phyloP scores from a whole-genome alignment of 2,113 vertebrate genomes.

The Brachypodius melanocephalos region DNA sequence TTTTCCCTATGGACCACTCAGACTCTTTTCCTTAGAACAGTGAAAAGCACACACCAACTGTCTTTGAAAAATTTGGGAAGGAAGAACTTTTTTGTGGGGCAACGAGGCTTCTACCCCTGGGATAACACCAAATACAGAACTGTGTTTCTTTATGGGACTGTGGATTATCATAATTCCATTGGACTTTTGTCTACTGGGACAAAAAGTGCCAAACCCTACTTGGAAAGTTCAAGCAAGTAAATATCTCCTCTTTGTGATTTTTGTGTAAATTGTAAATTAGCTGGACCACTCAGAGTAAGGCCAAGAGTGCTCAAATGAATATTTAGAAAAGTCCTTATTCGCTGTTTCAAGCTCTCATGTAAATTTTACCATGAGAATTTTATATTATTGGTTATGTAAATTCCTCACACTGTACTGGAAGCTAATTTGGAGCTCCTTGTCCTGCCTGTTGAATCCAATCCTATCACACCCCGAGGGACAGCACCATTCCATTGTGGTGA shows the following conservation, averaged over 20 bases:
- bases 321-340: not conserved
- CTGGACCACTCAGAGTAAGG: not conserved
- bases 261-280: not conserved
- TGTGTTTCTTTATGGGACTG: not conserved
- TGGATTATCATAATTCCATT: not conserved
- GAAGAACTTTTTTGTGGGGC: not conserved
- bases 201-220: not conserved
- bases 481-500: not conserved
- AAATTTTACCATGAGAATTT: not conserved
- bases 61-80: not conserved
- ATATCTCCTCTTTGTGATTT: not conserved
- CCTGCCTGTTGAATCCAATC: not conserved
- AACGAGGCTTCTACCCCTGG: not conserved
- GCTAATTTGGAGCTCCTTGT: not conserved
- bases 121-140: not conserved
- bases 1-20: not conserved
- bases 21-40: not conserved
- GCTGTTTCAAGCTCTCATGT: not conserved
- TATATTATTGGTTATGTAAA: not conserved
- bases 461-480: not conserved
- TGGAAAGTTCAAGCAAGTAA: not conserved
- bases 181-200: not conserved
- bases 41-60: not conserved
- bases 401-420: not conserved
- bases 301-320: not conserved